Evolutionary conservation across 2,113 vertebrate species (phyloP).

Genomic region (Odobenus rosmarus): DNA sequence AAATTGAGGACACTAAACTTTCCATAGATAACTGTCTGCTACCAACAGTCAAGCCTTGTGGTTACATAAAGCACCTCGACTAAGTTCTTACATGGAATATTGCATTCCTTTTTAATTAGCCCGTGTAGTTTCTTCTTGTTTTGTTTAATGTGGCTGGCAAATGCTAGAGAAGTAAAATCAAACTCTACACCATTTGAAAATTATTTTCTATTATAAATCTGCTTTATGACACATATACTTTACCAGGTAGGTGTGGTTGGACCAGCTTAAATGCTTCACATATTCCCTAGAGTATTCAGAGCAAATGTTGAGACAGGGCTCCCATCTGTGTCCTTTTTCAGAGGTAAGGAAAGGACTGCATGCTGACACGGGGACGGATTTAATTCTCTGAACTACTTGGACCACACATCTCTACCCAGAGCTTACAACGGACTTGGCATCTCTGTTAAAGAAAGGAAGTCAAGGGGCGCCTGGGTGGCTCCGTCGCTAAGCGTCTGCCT

Average conservation of each 20-base stretch:
- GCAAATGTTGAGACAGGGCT: not conserved
- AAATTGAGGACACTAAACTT: not conserved
- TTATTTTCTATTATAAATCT: not conserved
- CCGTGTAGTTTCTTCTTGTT: not conserved
- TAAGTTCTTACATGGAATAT: not conserved
- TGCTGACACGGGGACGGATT: not conserved
- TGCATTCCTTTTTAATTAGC: not conserved
- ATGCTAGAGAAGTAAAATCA: not conserved
- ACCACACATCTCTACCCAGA: not conserved
- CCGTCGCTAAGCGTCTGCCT: too few species aligned
- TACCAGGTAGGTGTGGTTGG: not conserved
- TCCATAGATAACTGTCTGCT: not conserved
- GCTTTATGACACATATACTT: not conserved
- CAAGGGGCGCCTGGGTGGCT: not conserved
- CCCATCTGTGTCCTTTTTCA: not conserved
- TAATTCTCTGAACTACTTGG: conserved; percentile 4
- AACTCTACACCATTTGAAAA: not conserved
- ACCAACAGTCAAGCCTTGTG: not conserved
- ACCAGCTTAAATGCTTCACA: not conserved
- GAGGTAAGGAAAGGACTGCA: not conserved
- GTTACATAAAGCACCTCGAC: not conserved
- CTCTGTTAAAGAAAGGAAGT: conserved; percentile 24
- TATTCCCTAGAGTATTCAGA: not conserved
- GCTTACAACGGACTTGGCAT: not conserved
- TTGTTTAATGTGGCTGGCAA: not conserved